Evolutionary conservation across 2,888 invertebrate genomes (phyloP).

Genomic region (Pristionchus fissidentatus): DNA sequence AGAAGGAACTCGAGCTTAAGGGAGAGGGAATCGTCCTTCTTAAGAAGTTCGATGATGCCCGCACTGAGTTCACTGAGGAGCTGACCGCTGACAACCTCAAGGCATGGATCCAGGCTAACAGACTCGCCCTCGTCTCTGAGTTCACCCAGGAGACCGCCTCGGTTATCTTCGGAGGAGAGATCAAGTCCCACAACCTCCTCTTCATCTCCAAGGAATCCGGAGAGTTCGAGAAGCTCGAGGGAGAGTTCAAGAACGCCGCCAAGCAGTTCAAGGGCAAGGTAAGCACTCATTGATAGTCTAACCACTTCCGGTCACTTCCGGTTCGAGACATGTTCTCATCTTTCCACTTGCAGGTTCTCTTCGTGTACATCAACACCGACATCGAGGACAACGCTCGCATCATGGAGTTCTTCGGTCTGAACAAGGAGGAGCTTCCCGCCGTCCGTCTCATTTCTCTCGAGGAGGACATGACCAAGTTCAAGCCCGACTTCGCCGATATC

Average conservation of each 20-base stretch:
- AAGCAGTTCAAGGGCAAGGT: conserved; percentile 88
- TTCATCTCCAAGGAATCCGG: conserved; percentile 90
- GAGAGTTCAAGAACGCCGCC: conserved; percentile 87
- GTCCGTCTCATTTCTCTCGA: conserved; percentile 88
- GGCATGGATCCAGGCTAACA: conserved; percentile 74
- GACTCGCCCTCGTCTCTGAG: conserved; percentile 75
- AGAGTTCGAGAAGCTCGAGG: conserved; percentile 87
- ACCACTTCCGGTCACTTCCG: neutral
- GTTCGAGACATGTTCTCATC: conserved; percentile 75
- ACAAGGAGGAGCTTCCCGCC: conserved; percentile 84
- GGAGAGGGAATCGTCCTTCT: conserved; percentile 87
- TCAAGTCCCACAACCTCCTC: conserved; percentile 94
- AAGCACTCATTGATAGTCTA: conserved; percentile 75
- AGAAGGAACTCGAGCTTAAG: conserved; percentile 86
- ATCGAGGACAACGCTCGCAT: conserved; percentile 96
- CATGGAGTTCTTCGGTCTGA: conserved; percentile 98
- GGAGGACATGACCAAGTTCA: conserved; percentile 98
- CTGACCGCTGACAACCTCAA: conserved; percentile 60
- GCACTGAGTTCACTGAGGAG: conserved; percentile 70
- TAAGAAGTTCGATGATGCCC: conserved; percentile 81
- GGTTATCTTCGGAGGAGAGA: conserved; percentile 97
- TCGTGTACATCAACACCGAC: conserved; percentile 94
- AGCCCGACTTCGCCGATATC: conserved; percentile 83
- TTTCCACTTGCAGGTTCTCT: conserved; percentile 81
- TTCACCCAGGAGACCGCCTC: conserved; percentile 84